These are phyloP conservation scores for Hemaris fuciformis DNA, from an alignment of 2,888 invertebrate genomes.

Conservation along the genomic window DNA sequence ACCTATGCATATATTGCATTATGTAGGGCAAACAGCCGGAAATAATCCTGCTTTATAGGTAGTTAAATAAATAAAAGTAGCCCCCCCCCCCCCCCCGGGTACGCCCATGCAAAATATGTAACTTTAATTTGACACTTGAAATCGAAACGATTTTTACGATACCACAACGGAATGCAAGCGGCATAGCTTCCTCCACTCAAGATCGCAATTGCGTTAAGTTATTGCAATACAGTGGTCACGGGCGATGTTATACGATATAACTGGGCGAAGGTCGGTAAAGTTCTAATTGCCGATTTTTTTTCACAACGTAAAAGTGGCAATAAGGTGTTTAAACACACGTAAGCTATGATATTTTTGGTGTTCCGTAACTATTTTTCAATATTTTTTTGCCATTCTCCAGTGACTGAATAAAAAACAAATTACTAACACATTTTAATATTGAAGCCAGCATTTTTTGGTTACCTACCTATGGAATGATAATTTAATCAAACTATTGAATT, in stretches of 20 bases:
- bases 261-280: constrained; percentile 26
- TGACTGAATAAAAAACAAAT: too few species aligned
- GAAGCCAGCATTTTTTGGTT: too few species aligned
- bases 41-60: too few species aligned
- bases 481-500: too few species aligned
- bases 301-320: constrained; percentile 18
- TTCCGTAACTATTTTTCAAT: background rate
- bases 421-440: too few species aligned
- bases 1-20: too few species aligned
- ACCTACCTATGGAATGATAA: too few species aligned
- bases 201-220: constrained; percentile 10
- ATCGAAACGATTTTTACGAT: background rate
- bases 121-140: background rate
- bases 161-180: background rate
- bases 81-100: too few species aligned
- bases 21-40: too few species aligned
- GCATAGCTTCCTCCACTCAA: constrained; percentile 10
- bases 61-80: too few species aligned
- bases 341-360: background rate
- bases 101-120: background rate
- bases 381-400: background rate
- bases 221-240: constrained; percentile 12
- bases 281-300: constrained; percentile 10
- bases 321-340: constrained; percentile 17
- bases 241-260: constrained; percentile 20